Evolutionary conservation across 1,140 invertebrate genomes (phyloP).

Genomic region (Bombyx mandarina): DNA sequence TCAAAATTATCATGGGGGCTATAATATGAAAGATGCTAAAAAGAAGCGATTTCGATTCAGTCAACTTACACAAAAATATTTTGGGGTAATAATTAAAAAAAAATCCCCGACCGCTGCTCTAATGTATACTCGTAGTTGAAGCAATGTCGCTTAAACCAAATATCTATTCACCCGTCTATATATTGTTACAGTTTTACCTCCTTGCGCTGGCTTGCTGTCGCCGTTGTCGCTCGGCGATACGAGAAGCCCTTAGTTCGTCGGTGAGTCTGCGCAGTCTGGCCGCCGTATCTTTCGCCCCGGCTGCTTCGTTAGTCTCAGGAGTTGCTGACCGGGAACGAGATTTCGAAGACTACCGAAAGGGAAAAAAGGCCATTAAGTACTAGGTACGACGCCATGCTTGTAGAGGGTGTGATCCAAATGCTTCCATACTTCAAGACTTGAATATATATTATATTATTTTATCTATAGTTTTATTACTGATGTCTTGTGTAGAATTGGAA

Average conservation of each 20-base stretch:
- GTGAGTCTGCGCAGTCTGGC: constrained; percentile 43
- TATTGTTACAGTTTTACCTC: constrained; percentile 24
- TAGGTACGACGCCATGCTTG: not conserved
- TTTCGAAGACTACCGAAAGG: constrained; percentile 44
- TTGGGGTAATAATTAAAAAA: too few species aligned
- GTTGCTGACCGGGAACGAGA: constrained; percentile 62
- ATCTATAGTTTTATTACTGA: too few species aligned
- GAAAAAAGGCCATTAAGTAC: not conserved
- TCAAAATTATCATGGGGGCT: too few species aligned
- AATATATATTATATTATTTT: too few species aligned
- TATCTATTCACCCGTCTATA: too few species aligned
- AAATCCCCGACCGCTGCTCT: too few species aligned
- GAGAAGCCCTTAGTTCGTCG: constrained; percentile 59
- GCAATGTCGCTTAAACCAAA: too few species aligned
- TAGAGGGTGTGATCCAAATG: not conserved
- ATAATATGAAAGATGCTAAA: too few species aligned
- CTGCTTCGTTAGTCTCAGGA: constrained; percentile 36
- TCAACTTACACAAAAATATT: too few species aligned
- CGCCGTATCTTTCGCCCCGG: constrained; percentile 27
- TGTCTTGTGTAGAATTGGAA: too few species aligned
- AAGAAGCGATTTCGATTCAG: too few species aligned
- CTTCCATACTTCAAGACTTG: not conserved
- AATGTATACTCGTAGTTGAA: too few species aligned
- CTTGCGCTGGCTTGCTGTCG: constrained; percentile 49
- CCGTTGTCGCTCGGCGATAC: constrained; percentile 54